A percentile compares a stretch with the other conserved stretches of the same genome.
Evolutionary conservation across 2,113 vertebrate genomes (phyloP).

Genomic region (Notechis scutatus): DNA sequence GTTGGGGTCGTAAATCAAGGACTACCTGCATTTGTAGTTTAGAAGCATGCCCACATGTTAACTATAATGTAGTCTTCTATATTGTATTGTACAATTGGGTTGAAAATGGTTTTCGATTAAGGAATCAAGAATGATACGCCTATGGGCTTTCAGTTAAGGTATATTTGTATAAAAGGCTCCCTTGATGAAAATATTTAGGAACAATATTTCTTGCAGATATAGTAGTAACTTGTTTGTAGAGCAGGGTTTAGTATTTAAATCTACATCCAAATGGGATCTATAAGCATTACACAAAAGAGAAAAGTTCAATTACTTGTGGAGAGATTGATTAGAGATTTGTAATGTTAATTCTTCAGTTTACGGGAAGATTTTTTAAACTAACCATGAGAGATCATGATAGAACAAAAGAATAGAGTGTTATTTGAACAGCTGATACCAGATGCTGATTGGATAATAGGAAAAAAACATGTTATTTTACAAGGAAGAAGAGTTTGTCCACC

Average conservation of each 20-base stretch:
- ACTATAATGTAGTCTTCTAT: not conserved
- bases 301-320: not conserved
- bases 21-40: not conserved
- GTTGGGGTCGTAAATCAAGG: not conserved
- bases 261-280: not conserved
- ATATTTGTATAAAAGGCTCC: not conserved
- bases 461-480: not conserved
- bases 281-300: not conserved
- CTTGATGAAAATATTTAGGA: not conserved
- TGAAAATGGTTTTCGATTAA: not conserved
- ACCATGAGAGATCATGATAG: not conserved
- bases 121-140: not conserved
- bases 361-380: slow-evolving; percentile 6
- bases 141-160: not conserved
- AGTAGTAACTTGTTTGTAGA: not conserved
- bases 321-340: not conserved
- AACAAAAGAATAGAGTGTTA: not conserved
- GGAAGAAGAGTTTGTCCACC: not conserved
- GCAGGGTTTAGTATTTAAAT: not conserved
- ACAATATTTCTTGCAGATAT: not conserved
- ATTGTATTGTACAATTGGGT: not conserved
- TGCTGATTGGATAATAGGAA: not conserved
- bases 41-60: not conserved
- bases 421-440: not conserved
- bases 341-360: not conserved